phyloP scores from a whole-genome alignment of 2,113 vertebrate genomes.

The Salvelinus alpinus region DNA sequence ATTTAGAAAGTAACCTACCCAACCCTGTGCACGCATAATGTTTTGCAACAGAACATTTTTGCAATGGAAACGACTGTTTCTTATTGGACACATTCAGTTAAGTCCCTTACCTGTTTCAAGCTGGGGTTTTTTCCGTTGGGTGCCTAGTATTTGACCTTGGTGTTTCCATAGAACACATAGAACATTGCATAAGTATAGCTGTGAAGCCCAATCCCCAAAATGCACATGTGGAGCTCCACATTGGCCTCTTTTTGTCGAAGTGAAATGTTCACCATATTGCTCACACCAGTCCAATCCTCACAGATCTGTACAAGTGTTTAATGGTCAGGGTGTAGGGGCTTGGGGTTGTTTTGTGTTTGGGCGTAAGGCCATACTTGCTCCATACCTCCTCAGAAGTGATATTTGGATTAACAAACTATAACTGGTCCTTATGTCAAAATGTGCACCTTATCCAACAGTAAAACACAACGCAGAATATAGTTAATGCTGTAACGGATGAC shows the following conservation, averaged over 20 bases:
- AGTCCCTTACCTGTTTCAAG: no score
- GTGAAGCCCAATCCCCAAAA: background rate
- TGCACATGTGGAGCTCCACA: background rate
- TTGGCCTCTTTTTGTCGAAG: background rate
- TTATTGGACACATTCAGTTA: no score
- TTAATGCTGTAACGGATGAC: no score
- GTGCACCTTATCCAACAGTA: constrained; percentile 10
- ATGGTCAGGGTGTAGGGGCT: no score
- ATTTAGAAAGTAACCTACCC: no score
- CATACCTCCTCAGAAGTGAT: background rate
- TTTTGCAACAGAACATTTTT: no score
- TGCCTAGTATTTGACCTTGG: background rate
- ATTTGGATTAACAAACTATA: background rate
- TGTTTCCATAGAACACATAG: background rate
- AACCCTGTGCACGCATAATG: no score
- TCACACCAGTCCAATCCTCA: no score
- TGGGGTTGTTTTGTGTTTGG: no score
- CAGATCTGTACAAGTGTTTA: no score
- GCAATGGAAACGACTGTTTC: no score
- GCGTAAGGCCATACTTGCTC: background rate
- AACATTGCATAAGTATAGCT: background rate
- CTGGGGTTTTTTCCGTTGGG: no score
- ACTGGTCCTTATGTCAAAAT: background rate
- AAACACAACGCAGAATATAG: background rate
- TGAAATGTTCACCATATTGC: background rate